Base-by-base conservation (phyloP, 2,888 invertebrate genomes). In the Boloria euphrosyne region DNA sequence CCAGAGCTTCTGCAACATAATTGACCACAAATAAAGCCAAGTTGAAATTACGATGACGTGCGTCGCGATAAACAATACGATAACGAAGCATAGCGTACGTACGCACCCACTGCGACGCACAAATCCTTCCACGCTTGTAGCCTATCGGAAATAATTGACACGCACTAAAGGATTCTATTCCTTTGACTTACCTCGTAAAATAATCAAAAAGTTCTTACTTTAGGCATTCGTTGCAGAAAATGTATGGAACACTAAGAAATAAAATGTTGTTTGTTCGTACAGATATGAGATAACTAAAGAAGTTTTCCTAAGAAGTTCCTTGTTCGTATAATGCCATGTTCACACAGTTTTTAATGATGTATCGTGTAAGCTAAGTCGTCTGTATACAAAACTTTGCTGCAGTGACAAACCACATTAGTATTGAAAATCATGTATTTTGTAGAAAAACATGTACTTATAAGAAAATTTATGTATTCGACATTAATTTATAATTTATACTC, bases 41-140 rank as follows among this genome's bases (percentile, higher is more conserved):
- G 46, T 31, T 59, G 51, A 47, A 68, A 49, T 44, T 62, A 64
- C 55, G 66, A 66, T 55, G 57, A 68, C 68, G 49, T 60, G 49
- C 50, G 66, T 22, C 52, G 62, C 80, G 79, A 81, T 83, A 87
- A 88, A 89, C 87, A 88, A 89, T 85, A 81, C 75, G 78, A 80
- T 89, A 90, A 90, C 89, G 87, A 89, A 87, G 77, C 83, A 77
- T 76, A 84, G 83, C 83, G 86, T 86, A 86, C 87, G 80, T 83
- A 75, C 80, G 80, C 80, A 82, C 73, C 75, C 69, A 78, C 81
- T 38, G 31, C 80, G 86, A 83, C 87, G 75, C 85, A 85, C 87
- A 87, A 87, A 86, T 87, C 83, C 82, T 81, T 83, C 27, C 16
- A 27, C 50, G 22, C 51, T 46, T 22, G 52, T 59, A 47, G 46